Evolutionary conservation across 2,888 invertebrate genomes (phyloP).

Genomic region (Periphyllus acericola): DNA sequence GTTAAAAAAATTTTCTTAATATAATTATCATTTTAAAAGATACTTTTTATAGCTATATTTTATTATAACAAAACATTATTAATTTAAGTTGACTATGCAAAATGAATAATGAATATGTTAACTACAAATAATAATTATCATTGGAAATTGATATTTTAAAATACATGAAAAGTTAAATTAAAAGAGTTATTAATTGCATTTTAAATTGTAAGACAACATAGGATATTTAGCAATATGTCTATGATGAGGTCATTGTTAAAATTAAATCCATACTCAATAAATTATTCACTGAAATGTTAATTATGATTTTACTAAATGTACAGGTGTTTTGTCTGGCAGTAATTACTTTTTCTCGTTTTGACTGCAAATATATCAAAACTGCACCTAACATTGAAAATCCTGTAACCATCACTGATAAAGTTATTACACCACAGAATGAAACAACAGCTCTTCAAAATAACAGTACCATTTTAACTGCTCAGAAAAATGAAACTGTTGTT

Average conservation of each 20-base stretch:
- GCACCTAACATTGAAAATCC: not conserved
- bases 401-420: not conserved
- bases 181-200: not conserved
- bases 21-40: too few relatives aligned
- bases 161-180: not conserved
- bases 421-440: not conserved
- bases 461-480: not conserved
- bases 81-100: too few relatives aligned
- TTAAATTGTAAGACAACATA: not conserved
- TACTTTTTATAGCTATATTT: too few relatives aligned
- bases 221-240: not conserved
- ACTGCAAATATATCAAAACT: slow-evolving; percentile 4
- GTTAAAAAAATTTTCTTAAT: too few relatives aligned
- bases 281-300: not conserved
- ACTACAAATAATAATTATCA: not conserved
- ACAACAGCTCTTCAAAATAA: not conserved
- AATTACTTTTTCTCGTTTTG: not conserved
- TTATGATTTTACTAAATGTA: not conserved
- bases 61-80: too few relatives aligned
- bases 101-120: too few relatives aligned
- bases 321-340: slow-evolving; percentile 30
- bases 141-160: not conserved
- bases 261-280: not conserved
- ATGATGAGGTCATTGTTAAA: not conserved
- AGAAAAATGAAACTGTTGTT: not conserved